phyloP scores from a whole-genome alignment of 1,140 invertebrate species.

The Psilanteris sp. region DNA sequence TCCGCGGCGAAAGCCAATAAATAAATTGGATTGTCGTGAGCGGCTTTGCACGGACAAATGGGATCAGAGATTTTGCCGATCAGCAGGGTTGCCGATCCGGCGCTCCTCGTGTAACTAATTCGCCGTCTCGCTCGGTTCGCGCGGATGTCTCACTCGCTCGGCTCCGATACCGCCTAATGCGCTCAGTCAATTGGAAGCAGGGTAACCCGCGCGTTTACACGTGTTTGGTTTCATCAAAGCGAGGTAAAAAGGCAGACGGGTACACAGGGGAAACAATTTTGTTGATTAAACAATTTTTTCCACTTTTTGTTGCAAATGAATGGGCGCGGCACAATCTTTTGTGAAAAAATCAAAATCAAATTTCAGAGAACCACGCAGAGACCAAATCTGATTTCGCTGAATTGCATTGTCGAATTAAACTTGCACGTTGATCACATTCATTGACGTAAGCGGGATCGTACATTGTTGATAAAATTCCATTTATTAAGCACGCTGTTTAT shows the following conservation, averaged over 20 bases:
- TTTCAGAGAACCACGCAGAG: background rate
- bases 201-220: conserved; percentile 67
- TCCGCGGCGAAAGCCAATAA: conserved; percentile 77
- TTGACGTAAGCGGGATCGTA: background rate
- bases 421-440: background rate
- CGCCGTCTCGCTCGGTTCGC: conserved; percentile 13
- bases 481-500: background rate
- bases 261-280: conserved; percentile 24
- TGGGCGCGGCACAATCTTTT: background rate
- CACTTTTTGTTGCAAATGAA: conserved; percentile 1
- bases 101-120: conserved; percentile 23
- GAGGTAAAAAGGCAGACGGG: conserved; percentile 28
- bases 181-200: conserved; percentile 65
- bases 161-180: conserved; percentile 56
- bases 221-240: conserved; percentile 65
- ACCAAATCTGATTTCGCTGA: background rate
- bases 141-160: conserved; percentile 19
- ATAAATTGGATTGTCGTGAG: conserved; percentile 79
- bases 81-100: conserved; percentile 69
- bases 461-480: no score
- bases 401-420: background rate
- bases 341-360: conserved; percentile 26
- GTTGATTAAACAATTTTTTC: conserved; percentile 45
- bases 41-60: conserved; percentile 77
- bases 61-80: conserved; percentile 78